These are phyloP conservation scores for Tapirus terrestris DNA, from an alignment of 2,113 vertebrate genomes.

Conservation along the genomic window DNA sequence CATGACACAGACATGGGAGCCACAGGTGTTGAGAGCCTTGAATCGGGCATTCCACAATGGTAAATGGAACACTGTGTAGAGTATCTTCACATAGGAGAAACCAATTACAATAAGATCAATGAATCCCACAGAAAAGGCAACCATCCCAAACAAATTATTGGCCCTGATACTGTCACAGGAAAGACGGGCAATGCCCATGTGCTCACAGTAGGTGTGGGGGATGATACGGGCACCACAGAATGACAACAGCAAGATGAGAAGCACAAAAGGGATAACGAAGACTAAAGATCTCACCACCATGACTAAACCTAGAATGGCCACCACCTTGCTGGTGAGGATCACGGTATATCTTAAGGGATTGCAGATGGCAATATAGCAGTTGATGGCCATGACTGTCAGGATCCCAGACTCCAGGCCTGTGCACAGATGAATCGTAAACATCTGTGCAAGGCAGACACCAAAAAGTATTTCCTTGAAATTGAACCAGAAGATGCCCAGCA, in stretches of 20 bases:
- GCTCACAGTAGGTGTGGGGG: neutral
- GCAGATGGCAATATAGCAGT: neutral
- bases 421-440: conserved; percentile 67
- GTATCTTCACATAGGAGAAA: neutral
- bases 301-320: accelerated
- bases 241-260: neutral
- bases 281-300: neutral
- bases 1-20: conserved; percentile 25
- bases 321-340: accelerated
- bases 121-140: neutral
- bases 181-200: neutral
- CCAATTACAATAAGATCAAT: neutral
- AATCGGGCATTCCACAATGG: neutral
- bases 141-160: neutral
- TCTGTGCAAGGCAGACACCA: neutral
- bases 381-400: neutral
- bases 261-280: neutral
- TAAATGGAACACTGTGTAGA: neutral
- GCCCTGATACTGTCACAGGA: neutral
- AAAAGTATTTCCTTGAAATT: conserved; percentile 25
- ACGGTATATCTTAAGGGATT: neutral
- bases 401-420: neutral
- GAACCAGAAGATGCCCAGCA: conserved; percentile 6
- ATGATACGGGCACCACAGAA: conserved; percentile 9
- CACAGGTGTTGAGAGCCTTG: conserved; percentile 51